These are phyloP conservation scores for Dasyornis broadbenti DNA, from an alignment of 2,113 vertebrate species.

Conservation along the genomic window DNA sequence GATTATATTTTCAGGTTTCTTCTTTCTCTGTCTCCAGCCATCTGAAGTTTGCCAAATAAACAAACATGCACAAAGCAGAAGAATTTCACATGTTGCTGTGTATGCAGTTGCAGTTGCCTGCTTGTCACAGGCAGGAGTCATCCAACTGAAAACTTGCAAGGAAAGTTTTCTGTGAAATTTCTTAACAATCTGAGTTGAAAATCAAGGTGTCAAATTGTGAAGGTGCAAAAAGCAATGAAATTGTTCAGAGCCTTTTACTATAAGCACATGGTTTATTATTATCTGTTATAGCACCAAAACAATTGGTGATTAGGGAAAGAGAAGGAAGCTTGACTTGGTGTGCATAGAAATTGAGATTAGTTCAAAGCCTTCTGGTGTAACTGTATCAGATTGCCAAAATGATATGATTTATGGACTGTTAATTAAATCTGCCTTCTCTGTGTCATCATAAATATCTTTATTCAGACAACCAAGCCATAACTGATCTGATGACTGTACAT, in stretches of 20 bases:
- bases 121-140: not conserved
- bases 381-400: not conserved
- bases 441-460: not conserved
- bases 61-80: not conserved
- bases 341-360: not conserved
- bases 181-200: not conserved
- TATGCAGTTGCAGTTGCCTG: no score
- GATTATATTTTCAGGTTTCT: not conserved
- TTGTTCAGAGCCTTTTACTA: not conserved
- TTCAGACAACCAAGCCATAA: not conserved
- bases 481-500: not conserved
- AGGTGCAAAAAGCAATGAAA: not conserved
- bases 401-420: not conserved
- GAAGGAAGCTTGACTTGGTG: not conserved
- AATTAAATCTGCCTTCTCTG: not conserved
- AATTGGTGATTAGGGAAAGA: not conserved
- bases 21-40: not conserved
- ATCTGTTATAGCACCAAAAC: not conserved
- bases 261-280: not conserved
- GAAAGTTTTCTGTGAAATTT: not conserved
- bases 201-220: not conserved
- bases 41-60: not conserved
- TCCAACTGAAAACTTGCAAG: not conserved
- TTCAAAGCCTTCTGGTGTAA: not conserved
- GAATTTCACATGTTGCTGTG: not conserved